Conservation (phyloP, 2,797 vertebrate species). For the Myioborus melanocephalus region DNA sequence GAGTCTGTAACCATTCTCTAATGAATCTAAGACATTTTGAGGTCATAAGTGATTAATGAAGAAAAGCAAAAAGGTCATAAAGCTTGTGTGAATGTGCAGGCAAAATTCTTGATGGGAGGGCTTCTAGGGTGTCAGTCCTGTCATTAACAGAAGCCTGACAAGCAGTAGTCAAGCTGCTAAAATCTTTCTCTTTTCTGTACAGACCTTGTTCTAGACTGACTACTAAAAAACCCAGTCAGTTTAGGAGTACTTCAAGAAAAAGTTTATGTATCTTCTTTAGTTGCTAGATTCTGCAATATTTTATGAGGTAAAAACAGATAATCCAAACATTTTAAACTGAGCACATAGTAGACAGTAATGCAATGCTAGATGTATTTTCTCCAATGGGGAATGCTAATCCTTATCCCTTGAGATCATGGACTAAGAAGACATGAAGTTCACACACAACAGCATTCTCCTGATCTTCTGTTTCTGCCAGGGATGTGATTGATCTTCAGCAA, state of each 20-base stretch:
- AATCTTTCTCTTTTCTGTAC: not conserved
- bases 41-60: not conserved
- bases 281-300: not conserved
- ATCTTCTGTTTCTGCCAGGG: not conserved
- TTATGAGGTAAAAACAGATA: not conserved
- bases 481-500: not conserved
- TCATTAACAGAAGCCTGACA: not conserved
- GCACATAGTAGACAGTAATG: fast-evolving
- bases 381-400: not conserved
- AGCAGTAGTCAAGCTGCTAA: not conserved
- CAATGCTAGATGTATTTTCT: not conserved
- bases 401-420: not conserved
- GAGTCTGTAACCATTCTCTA: not conserved
- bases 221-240: not conserved
- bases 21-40: not conserved
- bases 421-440: not conserved
- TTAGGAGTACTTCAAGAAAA: not conserved
- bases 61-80: not conserved
- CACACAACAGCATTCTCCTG: fast-evolving
- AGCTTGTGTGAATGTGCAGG: not conserved
- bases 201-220: not conserved
- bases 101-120: not conserved
- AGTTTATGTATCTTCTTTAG: not conserved
- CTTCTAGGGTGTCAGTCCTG: not conserved
- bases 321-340: not conserved